Evolutionary conservation across 2,113 vertebrate genomes (phyloP), one percentile per base, ranked within the genome.

Genomic region (Leucosticte australis): DNA sequence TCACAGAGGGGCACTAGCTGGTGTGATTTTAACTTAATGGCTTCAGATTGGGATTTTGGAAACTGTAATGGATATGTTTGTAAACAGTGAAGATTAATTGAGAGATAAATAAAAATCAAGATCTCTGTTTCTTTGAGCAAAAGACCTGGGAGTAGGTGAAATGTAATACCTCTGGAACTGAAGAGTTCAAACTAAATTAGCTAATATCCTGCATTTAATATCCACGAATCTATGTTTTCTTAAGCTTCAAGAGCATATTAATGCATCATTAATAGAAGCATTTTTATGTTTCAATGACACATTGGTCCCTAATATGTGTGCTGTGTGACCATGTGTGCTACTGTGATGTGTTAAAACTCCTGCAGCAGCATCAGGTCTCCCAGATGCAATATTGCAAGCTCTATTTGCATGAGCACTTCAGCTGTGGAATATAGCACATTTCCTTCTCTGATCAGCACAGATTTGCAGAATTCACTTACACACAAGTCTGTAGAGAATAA

Each of bases 211-310:
- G 11, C 18, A 6, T 81, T 91, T 85, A 68, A 68, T 42, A n/a
- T 27, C 17, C 13, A 19, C 7, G 2, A 69, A 94, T 79, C 69
- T 12, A 9, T 22, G 5, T 27, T 41, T 69, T 75, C 11, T 53
- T 67, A 18, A 44, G 35, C 63, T 94, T 74, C 68, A 93, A 39
- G 57, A 90, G 69, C 37, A 47, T 33, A 60, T 86, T 62, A 93
- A 87, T 69, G 64, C 82, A 76, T 77, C 55, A 44, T 64, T 90
- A 63, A 18, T 20, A 37, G 31, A 35, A 83, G 33, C 12, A 11
- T 60, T 88, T 94, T 90, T 87, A 75, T 69, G n/a, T 77, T 91
- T 81, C 89, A 91, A 60, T 83, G 69, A n/a, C 50, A 16, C 50
- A 12, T 86, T 95, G 92, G 87, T 84, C 80, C 89, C 11, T 2